These are phyloP conservation scores for Tapirus indicus DNA, from an alignment of 2,797 vertebrate genomes.

Conservation along the genomic window DNA sequence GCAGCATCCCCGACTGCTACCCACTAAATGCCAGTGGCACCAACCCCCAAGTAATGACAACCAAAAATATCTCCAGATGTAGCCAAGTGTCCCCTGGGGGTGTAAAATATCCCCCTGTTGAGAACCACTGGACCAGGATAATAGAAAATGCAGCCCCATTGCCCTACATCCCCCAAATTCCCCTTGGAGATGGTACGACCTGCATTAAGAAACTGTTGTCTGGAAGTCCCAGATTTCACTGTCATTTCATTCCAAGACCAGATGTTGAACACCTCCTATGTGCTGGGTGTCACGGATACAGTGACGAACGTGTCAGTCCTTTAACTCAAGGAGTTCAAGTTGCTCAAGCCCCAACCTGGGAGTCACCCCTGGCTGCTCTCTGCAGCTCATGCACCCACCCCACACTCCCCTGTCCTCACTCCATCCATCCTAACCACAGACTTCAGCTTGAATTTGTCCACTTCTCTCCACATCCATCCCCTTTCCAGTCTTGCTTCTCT, in stretches of 20 bases:
- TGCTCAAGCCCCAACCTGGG: background rate
- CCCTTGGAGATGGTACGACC: background rate
- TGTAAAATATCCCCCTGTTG: background rate
- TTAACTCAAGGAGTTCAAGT: background rate
- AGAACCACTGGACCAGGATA: background rate
- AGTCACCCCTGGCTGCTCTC: rapidly evolving
- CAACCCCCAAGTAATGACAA: background rate
- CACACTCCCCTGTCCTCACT: rapidly evolving
- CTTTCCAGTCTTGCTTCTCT: background rate
- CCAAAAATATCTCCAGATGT: background rate
- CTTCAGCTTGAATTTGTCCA: background rate
- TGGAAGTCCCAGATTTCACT: background rate
- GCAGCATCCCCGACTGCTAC: background rate
- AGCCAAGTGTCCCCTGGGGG: background rate
- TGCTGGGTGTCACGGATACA: background rate
- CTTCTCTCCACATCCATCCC: background rate
- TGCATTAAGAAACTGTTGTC: background rate
- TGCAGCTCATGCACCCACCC: background rate
- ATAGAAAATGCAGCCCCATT: background rate
- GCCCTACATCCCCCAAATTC: background rate
- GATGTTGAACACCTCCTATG: background rate
- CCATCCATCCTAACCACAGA: rapidly evolving
- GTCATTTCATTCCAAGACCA: background rate
- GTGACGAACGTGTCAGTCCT: background rate
- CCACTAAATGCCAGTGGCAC: background rate